Percentiles rank a stretch among this genome's conserved stretches.
Evolutionary conservation across 2,888 invertebrate genomes (phyloP).

Genomic region (Erebia ligea): DNA sequence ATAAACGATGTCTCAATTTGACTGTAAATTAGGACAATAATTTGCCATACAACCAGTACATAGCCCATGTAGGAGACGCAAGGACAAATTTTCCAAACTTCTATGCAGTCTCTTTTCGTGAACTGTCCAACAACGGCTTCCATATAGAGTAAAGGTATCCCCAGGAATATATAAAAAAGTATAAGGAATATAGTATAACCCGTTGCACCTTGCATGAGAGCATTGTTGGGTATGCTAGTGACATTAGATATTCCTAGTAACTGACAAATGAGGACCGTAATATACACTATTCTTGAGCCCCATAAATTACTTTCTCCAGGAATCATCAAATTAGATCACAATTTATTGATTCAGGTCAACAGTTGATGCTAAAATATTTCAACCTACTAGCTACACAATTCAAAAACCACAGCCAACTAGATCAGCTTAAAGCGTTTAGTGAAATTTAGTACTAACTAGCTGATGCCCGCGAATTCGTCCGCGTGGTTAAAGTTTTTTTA

Average conservation of each 20-base stretch:
- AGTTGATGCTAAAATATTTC: not conserved
- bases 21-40: constrained; percentile 52
- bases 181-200: constrained; percentile 54
- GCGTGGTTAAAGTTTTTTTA: too few relatives aligned
- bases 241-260: constrained; percentile 53
- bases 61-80: constrained; percentile 68
- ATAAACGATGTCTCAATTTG: constrained; percentile 58
- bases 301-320: constrained; percentile 24
- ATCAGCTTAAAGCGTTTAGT: not conserved
- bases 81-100: constrained; percentile 63
- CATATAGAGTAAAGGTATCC: constrained; percentile 71
- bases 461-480: too few relatives aligned
- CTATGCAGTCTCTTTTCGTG: constrained; percentile 65
- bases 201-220: constrained; percentile 52
- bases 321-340: constrained; percentile 3
- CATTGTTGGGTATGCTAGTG: constrained; percentile 50
- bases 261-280: constrained; percentile 57
- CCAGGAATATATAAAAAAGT: constrained; percentile 53
- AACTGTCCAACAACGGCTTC: constrained; percentile 69
- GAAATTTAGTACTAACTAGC: too few relatives aligned
- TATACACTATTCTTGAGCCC: constrained; percentile 43
- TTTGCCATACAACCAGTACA: constrained; percentile 59
- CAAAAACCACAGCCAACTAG: constrained; percentile 20
- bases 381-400: not conserved
- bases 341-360: not conserved